These are phyloP conservation scores for Rhagonycha fulva DNA, from an alignment of 2,888 invertebrate genomes.

Conservation along the genomic window DNA sequence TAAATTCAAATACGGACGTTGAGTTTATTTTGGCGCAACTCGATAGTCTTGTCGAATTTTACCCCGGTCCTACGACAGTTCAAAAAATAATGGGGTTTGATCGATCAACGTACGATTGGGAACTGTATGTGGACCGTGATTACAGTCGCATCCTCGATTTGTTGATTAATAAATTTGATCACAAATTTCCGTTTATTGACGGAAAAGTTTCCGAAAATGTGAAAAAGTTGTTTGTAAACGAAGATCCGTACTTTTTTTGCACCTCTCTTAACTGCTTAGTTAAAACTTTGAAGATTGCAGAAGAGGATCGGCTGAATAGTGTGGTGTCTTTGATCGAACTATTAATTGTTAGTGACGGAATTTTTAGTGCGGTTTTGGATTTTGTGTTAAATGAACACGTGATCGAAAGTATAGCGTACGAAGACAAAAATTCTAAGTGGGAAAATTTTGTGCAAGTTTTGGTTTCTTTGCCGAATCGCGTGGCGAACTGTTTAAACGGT, in stretches of 20 bases:
- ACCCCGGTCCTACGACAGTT: slow-evolving; percentile 65
- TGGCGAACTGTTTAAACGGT: slow-evolving; percentile 69
- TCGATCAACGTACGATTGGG: slow-evolving; percentile 44
- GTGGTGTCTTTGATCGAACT: slow-evolving; percentile 56
- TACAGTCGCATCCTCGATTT: slow-evolving; percentile 60
- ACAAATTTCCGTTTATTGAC: slow-evolving; percentile 62
- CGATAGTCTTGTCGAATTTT: slow-evolving; percentile 44
- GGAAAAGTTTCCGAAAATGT: slow-evolving; percentile 54
- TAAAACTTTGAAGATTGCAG: slow-evolving; percentile 57
- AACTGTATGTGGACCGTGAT: slow-evolving; percentile 52
- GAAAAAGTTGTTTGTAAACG: slow-evolving; percentile 58
- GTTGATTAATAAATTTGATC: slow-evolving; percentile 58
- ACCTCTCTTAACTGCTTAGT: slow-evolving; percentile 59
- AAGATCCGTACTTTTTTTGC: slow-evolving; percentile 57
- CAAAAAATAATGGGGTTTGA: slow-evolving; percentile 68
- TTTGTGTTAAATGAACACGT: slow-evolving; percentile 18
- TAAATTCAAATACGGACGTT: slow-evolving; percentile 51
- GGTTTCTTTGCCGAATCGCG: slow-evolving; percentile 68
- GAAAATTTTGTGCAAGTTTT: slow-evolving; percentile 64
- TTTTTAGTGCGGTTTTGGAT: slow-evolving; percentile 57
- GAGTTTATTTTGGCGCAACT: slow-evolving; percentile 45
- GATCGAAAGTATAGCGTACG: slow-evolving; percentile 25
- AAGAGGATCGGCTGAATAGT: slow-evolving; percentile 47
- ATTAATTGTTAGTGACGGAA: slow-evolving; percentile 61
- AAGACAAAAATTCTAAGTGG: slow-evolving; percentile 50